Conservation (phyloP, 2,797 vertebrate species). For the Phoeniculus purpureus region DNA sequence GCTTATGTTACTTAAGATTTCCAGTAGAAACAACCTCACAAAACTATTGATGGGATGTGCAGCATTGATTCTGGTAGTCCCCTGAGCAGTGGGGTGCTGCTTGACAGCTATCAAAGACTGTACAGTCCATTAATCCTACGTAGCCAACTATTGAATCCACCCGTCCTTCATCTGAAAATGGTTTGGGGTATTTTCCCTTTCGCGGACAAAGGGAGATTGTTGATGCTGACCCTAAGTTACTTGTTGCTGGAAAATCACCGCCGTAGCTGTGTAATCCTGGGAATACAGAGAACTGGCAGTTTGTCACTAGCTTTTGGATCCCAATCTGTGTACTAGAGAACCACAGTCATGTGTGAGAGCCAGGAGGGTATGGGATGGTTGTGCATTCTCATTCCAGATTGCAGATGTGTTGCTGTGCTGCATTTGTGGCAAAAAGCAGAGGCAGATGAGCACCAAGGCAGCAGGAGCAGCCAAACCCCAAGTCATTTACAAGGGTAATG, state of each 20-base stretch:
- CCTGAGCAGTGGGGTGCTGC: neutral
- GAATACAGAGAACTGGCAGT: neutral
- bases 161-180: neutral
- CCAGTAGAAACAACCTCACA: neutral
- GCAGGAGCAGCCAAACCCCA: neutral
- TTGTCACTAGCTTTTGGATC: neutral
- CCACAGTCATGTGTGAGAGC: neutral
- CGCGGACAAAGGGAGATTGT: neutral
- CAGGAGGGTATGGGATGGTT: neutral
- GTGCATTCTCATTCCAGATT: neutral
- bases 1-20: neutral
- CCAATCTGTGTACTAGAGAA: neutral
- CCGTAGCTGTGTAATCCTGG: neutral
- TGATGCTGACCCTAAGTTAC: neutral
- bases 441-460: neutral
- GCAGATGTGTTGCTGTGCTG: neutral
- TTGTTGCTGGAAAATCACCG: neutral
- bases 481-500: neutral
- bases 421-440: neutral
- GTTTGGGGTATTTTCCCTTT: neutral
- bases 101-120: neutral
- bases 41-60: neutral
- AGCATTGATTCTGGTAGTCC: neutral
- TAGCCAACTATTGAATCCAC: neutral
- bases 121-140: neutral